A percentile compares a stretch with the other conserved stretches of the same genome.
phyloP scores from a whole-genome alignment of 2,797 vertebrate genomes.

The Brachyalestes nurse region DNA sequence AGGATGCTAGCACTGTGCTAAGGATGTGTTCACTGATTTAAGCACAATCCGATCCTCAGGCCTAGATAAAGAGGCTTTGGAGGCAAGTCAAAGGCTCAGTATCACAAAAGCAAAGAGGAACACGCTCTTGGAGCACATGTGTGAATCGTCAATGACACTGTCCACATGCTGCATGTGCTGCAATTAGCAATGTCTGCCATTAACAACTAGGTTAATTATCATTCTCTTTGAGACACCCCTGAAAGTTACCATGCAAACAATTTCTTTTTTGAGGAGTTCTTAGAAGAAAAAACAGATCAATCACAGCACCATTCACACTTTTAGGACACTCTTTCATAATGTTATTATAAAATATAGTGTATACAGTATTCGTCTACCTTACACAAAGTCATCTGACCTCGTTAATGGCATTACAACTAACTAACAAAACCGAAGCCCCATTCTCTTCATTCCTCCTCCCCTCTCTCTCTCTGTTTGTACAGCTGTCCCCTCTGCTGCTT shows the following conservation, averaged over 20 bases:
- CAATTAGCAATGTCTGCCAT: constrained; percentile 46
- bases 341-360: background rate
- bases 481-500: constrained; percentile 59
- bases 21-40: constrained; percentile 89
- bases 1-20: constrained; percentile 90
- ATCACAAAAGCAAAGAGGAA: constrained; percentile 14
- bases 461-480: constrained; percentile 58
- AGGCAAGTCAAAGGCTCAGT: constrained; percentile 30
- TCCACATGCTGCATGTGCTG: constrained; percentile 11
- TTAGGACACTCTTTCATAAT: background rate
- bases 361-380: background rate
- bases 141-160: background rate
- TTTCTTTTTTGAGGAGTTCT: background rate
- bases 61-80: constrained; percentile 28
- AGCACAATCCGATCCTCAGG: constrained; percentile 63
- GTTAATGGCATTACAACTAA: background rate
- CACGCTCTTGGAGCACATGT: background rate
- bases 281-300: background rate
- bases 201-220: constrained; percentile 51
- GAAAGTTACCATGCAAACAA: constrained; percentile 15
- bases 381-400: background rate
- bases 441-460: constrained; percentile 66
- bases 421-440: constrained; percentile 41
- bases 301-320: background rate
- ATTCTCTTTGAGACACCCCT: constrained; percentile 49